phyloP scores from a whole-genome alignment of 2,888 invertebrate species.

The Hyppa rectilinea region DNA sequence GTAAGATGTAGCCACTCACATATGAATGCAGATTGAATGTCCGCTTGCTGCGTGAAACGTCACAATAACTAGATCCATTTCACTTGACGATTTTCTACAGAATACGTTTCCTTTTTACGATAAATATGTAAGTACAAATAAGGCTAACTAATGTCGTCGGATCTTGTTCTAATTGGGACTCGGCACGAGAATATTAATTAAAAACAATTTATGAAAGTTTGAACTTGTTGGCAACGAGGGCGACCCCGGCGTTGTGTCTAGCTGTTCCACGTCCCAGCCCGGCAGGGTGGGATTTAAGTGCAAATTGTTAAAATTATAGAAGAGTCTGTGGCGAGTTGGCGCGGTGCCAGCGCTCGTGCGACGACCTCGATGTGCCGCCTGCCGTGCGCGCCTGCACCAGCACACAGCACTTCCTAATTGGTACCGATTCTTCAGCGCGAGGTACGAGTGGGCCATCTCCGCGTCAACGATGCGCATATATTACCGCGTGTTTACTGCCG shows the following conservation, averaged over 20 bases:
- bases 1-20: constrained; percentile 55
- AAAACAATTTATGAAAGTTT: constrained; percentile 45
- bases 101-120: constrained; percentile 3
- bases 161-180: constrained; percentile 9
- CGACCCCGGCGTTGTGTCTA: constrained; percentile 20
- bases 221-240: constrained; percentile 44
- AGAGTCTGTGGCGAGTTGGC: constrained; percentile 78
- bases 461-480: constrained; percentile 64
- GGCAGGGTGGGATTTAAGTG: constrained; percentile 69
- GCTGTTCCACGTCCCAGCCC: constrained; percentile 50
- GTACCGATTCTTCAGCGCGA: constrained; percentile 71
- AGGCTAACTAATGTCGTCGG: neutral
- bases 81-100: neutral
- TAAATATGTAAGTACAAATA: neutral
- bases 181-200: constrained; percentile 35
- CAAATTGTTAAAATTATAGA: constrained; percentile 81
- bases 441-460: constrained; percentile 63
- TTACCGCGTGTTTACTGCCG: constrained; percentile 59
- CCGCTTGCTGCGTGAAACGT: constrained; percentile 20
- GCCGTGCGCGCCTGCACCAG: constrained; percentile 46
- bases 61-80: constrained; percentile 20
- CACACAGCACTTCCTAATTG: constrained; percentile 76
- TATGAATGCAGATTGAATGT: constrained; percentile 55
- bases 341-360: constrained; percentile 76
- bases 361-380: constrained; percentile 74